A percentile compares a stretch with the other conserved stretches of the same genome.
These are phyloP conservation scores for Bostrychus sinensis DNA, from an alignment of 2,113 vertebrate genomes.

Conservation along the genomic window DNA sequence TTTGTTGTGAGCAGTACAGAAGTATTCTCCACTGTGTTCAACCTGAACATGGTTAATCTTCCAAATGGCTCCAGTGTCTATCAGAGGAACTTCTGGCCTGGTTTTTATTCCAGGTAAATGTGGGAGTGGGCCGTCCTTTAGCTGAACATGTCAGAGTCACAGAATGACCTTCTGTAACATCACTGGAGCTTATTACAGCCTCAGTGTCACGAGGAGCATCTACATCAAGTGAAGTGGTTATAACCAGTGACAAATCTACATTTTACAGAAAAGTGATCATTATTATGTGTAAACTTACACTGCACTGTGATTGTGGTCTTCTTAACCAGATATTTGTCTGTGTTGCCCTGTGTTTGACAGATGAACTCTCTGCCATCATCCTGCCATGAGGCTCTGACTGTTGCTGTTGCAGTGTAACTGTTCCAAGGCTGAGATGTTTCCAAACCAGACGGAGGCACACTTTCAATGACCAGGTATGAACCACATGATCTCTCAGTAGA, in stretches of 20 bases:
- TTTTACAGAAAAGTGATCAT: too few relatives aligned
- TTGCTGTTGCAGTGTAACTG: fast-evolving
- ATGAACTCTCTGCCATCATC: conserved; percentile 53
- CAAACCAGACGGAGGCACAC: fast-evolving
- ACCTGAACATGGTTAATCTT: neutral
- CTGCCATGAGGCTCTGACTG: neutral
- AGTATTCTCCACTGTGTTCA: neutral
- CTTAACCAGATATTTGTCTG: neutral
- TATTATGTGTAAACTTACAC: conserved; percentile 6
- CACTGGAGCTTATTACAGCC: neutral
- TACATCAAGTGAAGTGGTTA: too few relatives aligned
- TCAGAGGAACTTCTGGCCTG: neutral
- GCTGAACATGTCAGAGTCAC: neutral
- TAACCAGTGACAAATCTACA: neutral
- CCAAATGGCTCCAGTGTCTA: neutral
- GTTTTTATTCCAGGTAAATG: neutral
- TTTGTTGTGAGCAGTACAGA: neutral
- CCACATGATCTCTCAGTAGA: conserved; percentile 39
- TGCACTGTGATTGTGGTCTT: neutral
- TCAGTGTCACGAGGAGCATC: conserved; percentile 33
- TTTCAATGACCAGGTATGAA: neutral
- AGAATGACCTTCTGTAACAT: neutral
- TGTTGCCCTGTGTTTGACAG: conserved; percentile 33
- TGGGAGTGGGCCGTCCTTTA: neutral
- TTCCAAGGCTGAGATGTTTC: fast-evolving